Evolutionary conservation across 2,113 vertebrate species (phyloP), one percentile per base, ranked within the genome.

Genomic region (Bubo blakistoni): DNA sequence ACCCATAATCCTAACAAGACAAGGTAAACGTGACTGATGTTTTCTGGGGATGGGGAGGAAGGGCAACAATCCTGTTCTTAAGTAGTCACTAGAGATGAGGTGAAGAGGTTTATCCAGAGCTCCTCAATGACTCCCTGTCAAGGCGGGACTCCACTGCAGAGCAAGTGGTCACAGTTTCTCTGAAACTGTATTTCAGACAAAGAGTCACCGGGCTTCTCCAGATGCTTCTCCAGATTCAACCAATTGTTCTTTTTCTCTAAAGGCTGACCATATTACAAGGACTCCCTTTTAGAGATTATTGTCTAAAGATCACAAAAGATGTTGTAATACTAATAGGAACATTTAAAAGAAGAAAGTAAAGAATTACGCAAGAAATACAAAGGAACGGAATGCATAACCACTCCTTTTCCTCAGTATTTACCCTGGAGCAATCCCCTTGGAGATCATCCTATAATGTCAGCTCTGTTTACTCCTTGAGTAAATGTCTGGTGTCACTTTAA

Each of bases 401-500:
- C n/a, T 71, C 57, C 67, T 90, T 91, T 76, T 89, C 55, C 70
- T 70, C 46, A 49, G 57, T 77, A 36, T 88, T 94, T 97, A 85
- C 94, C 91, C 95, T 93, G 78, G 36, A 97, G 96, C 7, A 1
- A 93, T 95, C 29, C 67, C 94, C 44, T 94, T 54, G 38, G 89
- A 90, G 74, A 94, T 90, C 94, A 84, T 94, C 46, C 83, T 85
- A 80, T 97, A 96, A 97, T 97, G 96, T 97, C 97, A 97, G 71
- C 57, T 95, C 91, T 96, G 94, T 97, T 97, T 97, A 97, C 88
- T 97, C 81, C 78, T 97, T 95, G 94, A 92, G 90, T 96, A 97
- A 97, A 97, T 96, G 91, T 97, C 97, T 97, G 87, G 81, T 97
- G 96, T 97, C 97, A 96, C 92, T 97, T 97, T 93, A 96, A 97